Percentiles rank a stretch among this genome's conserved stretches.
phyloP scores from a whole-genome alignment of 1,140 invertebrate species.

The Pseudomyrmex dendroicus region DNA sequence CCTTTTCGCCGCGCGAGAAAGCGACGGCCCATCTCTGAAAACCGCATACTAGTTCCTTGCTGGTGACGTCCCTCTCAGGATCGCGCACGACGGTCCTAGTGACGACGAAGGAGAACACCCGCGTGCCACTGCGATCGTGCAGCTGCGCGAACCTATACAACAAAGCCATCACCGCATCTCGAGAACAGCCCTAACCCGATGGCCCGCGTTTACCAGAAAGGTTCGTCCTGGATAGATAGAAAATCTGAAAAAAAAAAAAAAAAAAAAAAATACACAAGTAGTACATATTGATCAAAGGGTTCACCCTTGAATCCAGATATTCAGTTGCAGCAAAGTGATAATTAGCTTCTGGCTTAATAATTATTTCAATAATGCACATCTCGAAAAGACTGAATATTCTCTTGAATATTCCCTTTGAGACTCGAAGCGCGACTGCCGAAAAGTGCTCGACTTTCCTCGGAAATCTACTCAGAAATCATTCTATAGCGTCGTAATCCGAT shows the following conservation, averaged over 20 bases:
- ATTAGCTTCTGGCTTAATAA: slow-evolving; percentile 11
- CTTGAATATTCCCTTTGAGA: slow-evolving; percentile 34
- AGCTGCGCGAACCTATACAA: slow-evolving; percentile 94
- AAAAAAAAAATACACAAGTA: too few relatives aligned
- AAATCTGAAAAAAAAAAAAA: slow-evolving; percentile 14
- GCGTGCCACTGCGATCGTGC: slow-evolving; percentile 93
- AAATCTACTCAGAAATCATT: neutral
- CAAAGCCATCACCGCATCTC: slow-evolving; percentile 90
- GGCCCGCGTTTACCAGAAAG: slow-evolving; percentile 55
- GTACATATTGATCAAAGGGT: neutral
- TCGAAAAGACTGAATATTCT: neutral
- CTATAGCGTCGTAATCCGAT: slow-evolving; percentile 12
- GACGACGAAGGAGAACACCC: slow-evolving; percentile 94
- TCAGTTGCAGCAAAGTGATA: neutral
- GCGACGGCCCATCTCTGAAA: slow-evolving; percentile 95
- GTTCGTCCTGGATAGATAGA: slow-evolving; percentile 22
- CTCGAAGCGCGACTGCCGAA: slow-evolving; percentile 12
- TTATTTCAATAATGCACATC: slow-evolving; percentile 4
- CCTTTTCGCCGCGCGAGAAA: slow-evolving; percentile 92
- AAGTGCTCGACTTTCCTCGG: slow-evolving; percentile 16
- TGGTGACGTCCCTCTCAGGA: slow-evolving; percentile 92
- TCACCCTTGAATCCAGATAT: neutral
- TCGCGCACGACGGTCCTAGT: slow-evolving; percentile 92
- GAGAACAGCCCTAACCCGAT: slow-evolving; percentile 69
- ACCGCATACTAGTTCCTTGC: slow-evolving; percentile 93